A percentile compares a stretch with the other conserved stretches of the same genome.
These are phyloP conservation scores for Pollenia labialis DNA, from an alignment of 2,888 invertebrate genomes.

Conservation along the genomic window DNA sequence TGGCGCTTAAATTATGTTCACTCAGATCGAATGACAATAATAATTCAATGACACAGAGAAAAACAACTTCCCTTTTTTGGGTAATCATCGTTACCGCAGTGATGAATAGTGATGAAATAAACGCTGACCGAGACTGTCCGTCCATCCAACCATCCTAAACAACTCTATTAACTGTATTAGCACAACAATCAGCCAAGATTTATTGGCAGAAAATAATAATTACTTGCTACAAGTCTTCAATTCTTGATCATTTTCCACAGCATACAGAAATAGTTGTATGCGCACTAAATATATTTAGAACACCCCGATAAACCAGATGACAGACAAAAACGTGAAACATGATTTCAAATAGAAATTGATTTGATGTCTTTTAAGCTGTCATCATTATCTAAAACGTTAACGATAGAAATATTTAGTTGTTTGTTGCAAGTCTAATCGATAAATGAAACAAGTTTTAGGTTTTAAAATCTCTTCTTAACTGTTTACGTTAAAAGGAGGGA, in stretches of 20 bases:
- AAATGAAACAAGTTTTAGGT: slow-evolving; percentile 45
- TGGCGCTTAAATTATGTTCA: slow-evolving; percentile 67
- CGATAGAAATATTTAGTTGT: slow-evolving; percentile 29
- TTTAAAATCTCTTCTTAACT: neutral
- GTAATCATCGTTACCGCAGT: slow-evolving; percentile 17
- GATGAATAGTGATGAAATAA: slow-evolving; percentile 45
- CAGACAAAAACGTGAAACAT: slow-evolving; percentile 17
- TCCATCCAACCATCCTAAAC: slow-evolving; percentile 21
- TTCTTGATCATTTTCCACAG: slow-evolving; percentile 25
- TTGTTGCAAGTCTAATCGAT: neutral
- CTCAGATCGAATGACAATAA: slow-evolving; percentile 42
- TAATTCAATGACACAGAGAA: slow-evolving; percentile 41
- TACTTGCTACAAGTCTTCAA: slow-evolving; percentile 51
- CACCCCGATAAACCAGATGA: slow-evolving; percentile 49
- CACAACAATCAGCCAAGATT: slow-evolving; percentile 52
- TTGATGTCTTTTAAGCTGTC: slow-evolving; percentile 49
- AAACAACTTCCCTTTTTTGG: slow-evolving; percentile 63
- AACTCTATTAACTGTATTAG: slow-evolving; percentile 64
- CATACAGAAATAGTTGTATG: slow-evolving; percentile 14
- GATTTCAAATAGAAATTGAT: slow-evolving; percentile 47
- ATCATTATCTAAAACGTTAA: slow-evolving; percentile 8
- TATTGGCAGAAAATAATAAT: slow-evolving; percentile 67
- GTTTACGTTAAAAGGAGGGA: slow-evolving; percentile 1
- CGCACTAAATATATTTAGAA: slow-evolving; percentile 32
- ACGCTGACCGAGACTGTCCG: slow-evolving; percentile 24